Base-by-base conservation (phyloP, 2,888 invertebrate genomes). In the Mylabris sibirica region DNA sequence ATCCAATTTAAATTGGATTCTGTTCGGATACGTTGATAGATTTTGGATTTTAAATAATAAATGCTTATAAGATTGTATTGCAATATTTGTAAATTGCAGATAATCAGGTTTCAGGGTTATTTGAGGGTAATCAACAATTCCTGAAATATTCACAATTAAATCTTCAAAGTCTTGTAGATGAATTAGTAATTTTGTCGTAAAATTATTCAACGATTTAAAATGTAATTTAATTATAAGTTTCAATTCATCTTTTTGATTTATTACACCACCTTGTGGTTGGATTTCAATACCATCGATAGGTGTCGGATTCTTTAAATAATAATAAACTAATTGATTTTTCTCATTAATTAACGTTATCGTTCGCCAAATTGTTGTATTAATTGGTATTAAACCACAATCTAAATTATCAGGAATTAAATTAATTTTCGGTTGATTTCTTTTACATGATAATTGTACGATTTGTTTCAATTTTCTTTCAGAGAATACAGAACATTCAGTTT, bases 91-190 rank as follows among this genome's bases (percentile, higher is more conserved):
- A 80, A 89, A 84, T 65, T 85, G 85, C 67, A 90, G 84, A 72
- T 81, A 82, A 72, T 85, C 85, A 0, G 90, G 90, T 26, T 84
- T 83, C 53, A 90, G 84, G 20, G 77, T 66, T 70, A 89, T 76
- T 74, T 84, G 85, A 14, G 90, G 90, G 72, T 86, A 88, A 0
- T 86, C 80, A 1, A 88, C 86, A 70, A 83, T 85, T 62, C 88
- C 89, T 71, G 80, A 84, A 57, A 89, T 78, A 49, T 84, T 81
- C 60, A 89, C 79, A 34, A 80, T 66, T 12, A 87, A 76, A 71
- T 83, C 85, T 81, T 86, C 86, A 78, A 85, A 85, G 72, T 86
- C 68, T 65, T 81, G 70, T 20, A 79, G 53, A 8, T 69, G 60
- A 8, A 78, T 65, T 17, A 65, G 63, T 6, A 79, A 17, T 20